Percentiles rank a stretch among this genome's conserved stretches.
These are phyloP conservation scores for Orgyia antiqua DNA, from an alignment of 2,888 invertebrate genomes.

Conservation along the genomic window DNA sequence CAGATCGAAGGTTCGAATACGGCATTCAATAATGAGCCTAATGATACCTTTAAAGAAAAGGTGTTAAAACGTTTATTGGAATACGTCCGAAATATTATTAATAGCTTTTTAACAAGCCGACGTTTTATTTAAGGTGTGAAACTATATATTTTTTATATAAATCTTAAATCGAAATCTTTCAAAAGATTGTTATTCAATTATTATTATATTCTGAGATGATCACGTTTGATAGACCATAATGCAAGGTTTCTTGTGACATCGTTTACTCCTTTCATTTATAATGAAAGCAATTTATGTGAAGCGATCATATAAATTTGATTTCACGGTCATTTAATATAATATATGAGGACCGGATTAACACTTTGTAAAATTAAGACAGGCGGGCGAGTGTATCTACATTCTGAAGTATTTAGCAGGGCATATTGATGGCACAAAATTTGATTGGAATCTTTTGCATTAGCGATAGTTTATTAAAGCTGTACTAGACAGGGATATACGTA, in stretches of 20 bases:
- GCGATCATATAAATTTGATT: conserved; percentile 26
- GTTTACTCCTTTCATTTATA: conserved; percentile 15
- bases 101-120: conserved; percentile 76
- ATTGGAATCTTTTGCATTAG: no score
- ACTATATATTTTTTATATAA: conserved; percentile 37
- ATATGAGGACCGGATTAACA: conserved; percentile 7
- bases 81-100: conserved; percentile 69
- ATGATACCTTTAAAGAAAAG: conserved; percentile 73
- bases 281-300: conserved; percentile 17
- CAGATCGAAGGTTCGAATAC: conserved; percentile 34
- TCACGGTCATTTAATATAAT: conserved; percentile 18
- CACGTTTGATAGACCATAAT: conserved; percentile 35
- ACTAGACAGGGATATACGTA: no score
- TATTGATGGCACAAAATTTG: no score
- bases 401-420: conserved; percentile 11
- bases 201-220: conserved; percentile 30
- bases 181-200: conserved; percentile 36
- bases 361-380: conserved; percentile 9
- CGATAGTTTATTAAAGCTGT: no score
- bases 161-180: conserved; percentile 15
- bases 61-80: conserved; percentile 77
- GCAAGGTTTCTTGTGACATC: conserved; percentile 17
- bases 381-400: neutral
- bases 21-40: conserved; percentile 61
- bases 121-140: conserved; percentile 56